A percentile compares a stretch with the other conserved stretches of the same genome.
Evolutionary conservation across 2,797 vertebrate species (phyloP).

Genomic region (Gymnothorax reevesii): DNA sequence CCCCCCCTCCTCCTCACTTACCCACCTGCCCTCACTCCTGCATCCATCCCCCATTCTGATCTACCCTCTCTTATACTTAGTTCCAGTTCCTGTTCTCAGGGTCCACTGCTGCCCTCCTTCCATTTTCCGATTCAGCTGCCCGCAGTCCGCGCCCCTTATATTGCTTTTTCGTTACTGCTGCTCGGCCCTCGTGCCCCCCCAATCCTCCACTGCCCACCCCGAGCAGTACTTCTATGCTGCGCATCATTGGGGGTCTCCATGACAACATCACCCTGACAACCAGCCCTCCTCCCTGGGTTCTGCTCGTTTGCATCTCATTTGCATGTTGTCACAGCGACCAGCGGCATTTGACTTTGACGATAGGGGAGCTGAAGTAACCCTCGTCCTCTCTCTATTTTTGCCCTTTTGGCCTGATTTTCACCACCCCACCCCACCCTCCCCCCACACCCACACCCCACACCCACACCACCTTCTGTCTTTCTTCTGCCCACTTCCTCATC

Average conservation of each 20-base stretch:
- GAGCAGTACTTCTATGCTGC: conserved; percentile 47
- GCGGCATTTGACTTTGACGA: conserved; percentile 73
- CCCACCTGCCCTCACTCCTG: background rate
- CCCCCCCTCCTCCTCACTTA: background rate
- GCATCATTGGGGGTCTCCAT: conserved; percentile 67
- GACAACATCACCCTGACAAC: conserved; percentile 70
- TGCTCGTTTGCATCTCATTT: conserved; percentile 76
- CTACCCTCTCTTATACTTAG: background rate
- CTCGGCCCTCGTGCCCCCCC: conserved; percentile 30
- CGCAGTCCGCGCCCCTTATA: background rate
- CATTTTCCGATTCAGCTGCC: background rate
- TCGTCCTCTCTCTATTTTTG: conserved; percentile 28
- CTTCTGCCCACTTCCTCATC: conserved; percentile 15
- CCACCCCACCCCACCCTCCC: background rate
- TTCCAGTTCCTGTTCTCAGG: background rate
- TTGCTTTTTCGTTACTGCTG: conserved; percentile 21
- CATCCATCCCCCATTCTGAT: background rate
- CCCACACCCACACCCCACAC: too few relatives aligned
- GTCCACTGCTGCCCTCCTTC: background rate
- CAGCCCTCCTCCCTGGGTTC: conserved; percentile 61
- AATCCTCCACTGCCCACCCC: background rate
- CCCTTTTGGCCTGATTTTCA: conserved; percentile 30
- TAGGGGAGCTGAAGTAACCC: conserved; percentile 51
- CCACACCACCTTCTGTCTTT: too few relatives aligned
- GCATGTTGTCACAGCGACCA: conserved; percentile 72